Evolutionary conservation across 2,113 vertebrate species (phyloP), one percentile per base, ranked within the genome.

Genomic region (Paraplagusia blochii): DNA sequence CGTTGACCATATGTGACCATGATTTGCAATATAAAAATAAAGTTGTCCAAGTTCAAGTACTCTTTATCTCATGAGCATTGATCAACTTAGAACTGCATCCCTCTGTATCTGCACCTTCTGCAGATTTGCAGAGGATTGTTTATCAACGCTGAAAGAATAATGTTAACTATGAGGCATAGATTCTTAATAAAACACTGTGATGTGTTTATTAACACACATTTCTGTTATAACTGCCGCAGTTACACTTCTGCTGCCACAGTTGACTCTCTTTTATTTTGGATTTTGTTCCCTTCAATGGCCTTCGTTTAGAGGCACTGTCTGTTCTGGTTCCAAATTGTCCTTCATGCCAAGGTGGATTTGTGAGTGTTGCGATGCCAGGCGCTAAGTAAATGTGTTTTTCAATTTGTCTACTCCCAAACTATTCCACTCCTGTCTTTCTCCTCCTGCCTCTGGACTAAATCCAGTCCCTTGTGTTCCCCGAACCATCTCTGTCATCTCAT

Each of bases 301-400:
- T 92, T 86, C 63, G 84, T 91, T 91, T 89, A 86, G 73, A 88
- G 76, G 76, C 63, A 29, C 74, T 84, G 63, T 79, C 88, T 89
- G 87, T 90, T 90, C 86, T 82, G 78, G 62, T 85, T 92, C 80
- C 86, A 94, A 91, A 93, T 93, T 94, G 90, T 85, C 91, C 92
- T 93, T 95, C 91, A 91, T 93, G 92, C 82, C 77, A 90, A 92
- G 86, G 83, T 90, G 86, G 90, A 89, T 90, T 92, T 92, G 83
- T 90, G 88, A 92, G 91, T 87, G 64, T 68, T 64, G 83, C 78
- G 82, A 86, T 90, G 89, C 88, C 86, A 84, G 92, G 88, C 68
- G 72, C 91, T 94, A 92, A 94, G 86, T 92, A 92, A 94, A 94
- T 92, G 87, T 90, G 85, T 90, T 90, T 90, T 91, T 86, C 89